Conservation (phyloP, 1,140 invertebrate genomes). For the Calliphora vicina region DNA sequence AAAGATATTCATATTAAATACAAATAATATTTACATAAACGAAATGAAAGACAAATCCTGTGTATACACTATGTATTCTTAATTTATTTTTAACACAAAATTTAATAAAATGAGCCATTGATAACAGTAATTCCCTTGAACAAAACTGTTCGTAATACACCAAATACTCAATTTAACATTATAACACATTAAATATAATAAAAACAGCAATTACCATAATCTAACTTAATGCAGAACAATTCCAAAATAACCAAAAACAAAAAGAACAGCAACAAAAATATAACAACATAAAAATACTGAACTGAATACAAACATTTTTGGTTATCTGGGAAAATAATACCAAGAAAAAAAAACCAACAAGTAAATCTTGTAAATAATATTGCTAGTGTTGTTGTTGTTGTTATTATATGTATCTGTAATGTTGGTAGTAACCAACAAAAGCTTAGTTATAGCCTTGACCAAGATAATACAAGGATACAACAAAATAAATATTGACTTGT, state of each 20-base stretch:
- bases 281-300: background rate
- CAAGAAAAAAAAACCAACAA: background rate
- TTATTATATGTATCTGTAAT: background rate
- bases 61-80: too few species aligned
- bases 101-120: background rate
- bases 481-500: conserved; percentile 9
- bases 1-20: too few species aligned
- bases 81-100: background rate
- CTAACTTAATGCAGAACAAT: conserved; percentile 1
- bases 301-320: background rate
- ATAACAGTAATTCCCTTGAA: conserved; percentile 13
- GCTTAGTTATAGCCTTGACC: conserved; percentile 11
- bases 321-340: background rate
- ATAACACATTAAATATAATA: conserved; percentile 7
- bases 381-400: background rate
- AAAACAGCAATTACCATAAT: conserved; percentile 6
- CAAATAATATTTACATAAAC: too few species aligned
- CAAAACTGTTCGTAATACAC: background rate
- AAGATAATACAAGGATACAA: background rate
- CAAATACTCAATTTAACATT: conserved; percentile 5
- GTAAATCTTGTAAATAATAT: background rate
- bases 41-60: too few species aligned
- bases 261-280: background rate
- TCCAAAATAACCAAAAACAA: background rate
- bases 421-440: background rate